Evolutionary conservation across 1,140 invertebrate species (phyloP).

Genomic region (Steinernema khuongi): DNA sequence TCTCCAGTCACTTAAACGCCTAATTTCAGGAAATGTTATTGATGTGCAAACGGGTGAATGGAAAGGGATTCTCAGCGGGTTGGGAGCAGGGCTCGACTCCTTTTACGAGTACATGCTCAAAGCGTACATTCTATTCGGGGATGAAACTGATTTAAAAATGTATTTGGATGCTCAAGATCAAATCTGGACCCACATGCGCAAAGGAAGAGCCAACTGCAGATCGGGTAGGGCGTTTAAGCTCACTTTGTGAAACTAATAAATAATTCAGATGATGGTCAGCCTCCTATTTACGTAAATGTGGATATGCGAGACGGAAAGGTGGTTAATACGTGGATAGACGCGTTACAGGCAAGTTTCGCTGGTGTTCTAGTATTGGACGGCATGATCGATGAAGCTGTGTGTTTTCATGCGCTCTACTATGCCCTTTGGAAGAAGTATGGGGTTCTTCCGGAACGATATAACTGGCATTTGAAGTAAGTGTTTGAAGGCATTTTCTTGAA

Average conservation of each 20-base stretch:
- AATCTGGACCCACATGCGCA: constrained; percentile 67
- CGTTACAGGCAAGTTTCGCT: constrained; percentile 61
- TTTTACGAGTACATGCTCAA: constrained; percentile 71
- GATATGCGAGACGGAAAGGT: constrained; percentile 68
- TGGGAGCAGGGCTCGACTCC: constrained; percentile 70
- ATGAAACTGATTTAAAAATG: constrained; percentile 64
- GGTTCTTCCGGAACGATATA: constrained; percentile 68
- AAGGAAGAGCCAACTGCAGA: constrained; percentile 62
- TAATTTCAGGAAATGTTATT: constrained; percentile 64
- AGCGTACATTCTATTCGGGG: constrained; percentile 68
- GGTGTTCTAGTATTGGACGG: constrained; percentile 66
- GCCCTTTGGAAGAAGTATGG: constrained; percentile 68
- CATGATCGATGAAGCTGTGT: constrained; percentile 71
- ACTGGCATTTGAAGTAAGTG: constrained; percentile 65
- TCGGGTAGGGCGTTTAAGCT: constrained; percentile 18
- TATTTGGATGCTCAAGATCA: constrained; percentile 66
- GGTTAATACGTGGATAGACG: constrained; percentile 69
- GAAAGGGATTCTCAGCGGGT: constrained; percentile 65
- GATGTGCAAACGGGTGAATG: constrained; percentile 68
- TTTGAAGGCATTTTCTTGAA: not conserved
- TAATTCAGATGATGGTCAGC: constrained; percentile 63
- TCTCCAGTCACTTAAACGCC: not conserved
- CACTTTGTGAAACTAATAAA: constrained; percentile 22
- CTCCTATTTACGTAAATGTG: constrained; percentile 71
- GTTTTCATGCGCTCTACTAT: constrained; percentile 69